Conservation (phyloP, 2,113 vertebrate genomes). For the Centrocercus urophasianus region DNA sequence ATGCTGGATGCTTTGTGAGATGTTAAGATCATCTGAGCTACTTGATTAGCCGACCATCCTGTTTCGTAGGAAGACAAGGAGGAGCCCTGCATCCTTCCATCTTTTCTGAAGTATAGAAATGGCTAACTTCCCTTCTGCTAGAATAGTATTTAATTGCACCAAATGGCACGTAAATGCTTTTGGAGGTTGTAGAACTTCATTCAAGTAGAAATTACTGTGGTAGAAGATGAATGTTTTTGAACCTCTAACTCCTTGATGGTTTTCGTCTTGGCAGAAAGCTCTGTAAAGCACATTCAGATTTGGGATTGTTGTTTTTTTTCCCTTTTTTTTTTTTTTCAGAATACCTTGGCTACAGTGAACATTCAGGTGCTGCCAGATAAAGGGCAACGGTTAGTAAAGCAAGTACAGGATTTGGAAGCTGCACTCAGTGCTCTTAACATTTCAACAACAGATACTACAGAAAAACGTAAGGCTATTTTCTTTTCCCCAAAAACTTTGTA, state of each 20-base stretch:
- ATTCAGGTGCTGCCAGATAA: slow-evolving; percentile 84
- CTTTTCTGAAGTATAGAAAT: not conserved
- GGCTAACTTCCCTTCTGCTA: not conserved
- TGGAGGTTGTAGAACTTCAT: not conserved
- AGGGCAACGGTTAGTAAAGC: slow-evolving; percentile 82
- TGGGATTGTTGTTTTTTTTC: not conserved
- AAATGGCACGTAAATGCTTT: not conserved
- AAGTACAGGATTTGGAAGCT: slow-evolving; percentile 83
- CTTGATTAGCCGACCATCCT: not conserved
- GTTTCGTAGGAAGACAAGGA: not conserved
- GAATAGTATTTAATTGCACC: not conserved
- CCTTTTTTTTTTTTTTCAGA: slow-evolving; percentile 71
- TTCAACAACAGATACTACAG: not conserved
- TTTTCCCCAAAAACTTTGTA: not conserved
- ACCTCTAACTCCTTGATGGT: not conserved
- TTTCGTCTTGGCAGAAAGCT: not conserved
- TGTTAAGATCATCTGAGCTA: not conserved
- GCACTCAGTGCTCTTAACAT: slow-evolving; percentile 73
- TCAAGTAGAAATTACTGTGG: not conserved
- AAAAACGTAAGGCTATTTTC: slow-evolving; percentile 46
- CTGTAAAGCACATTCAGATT: not conserved
- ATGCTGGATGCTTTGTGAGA: not conserved
- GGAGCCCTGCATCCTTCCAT: not conserved
- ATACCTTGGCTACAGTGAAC: slow-evolving; percentile 80
- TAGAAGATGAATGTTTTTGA: not conserved